A percentile compares a stretch with the other conserved stretches of the same genome.
These are phyloP conservation scores for Limnephilus marmoratus DNA, from an alignment of 2,888 invertebrate genomes.

Conservation along the genomic window DNA sequence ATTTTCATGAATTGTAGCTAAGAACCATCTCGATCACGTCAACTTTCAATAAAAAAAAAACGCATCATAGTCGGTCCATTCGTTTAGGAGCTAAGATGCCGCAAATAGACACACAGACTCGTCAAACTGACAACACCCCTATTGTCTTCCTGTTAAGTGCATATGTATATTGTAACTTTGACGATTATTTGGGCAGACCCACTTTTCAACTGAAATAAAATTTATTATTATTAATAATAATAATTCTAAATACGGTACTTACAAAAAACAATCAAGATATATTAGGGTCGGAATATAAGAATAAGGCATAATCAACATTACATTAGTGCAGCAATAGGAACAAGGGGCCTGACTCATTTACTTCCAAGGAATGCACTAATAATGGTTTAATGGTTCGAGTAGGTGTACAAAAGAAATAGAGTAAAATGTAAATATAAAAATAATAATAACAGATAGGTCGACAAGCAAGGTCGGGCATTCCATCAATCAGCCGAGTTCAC, in stretches of 20 bases:
- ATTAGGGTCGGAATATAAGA: neutral
- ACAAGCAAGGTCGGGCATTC: constrained; percentile 20
- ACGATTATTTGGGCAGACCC: too few species aligned
- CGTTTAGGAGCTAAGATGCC: too few species aligned
- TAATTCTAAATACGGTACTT: neutral
- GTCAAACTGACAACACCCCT: too few species aligned
- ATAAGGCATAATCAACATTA: constrained; percentile 5
- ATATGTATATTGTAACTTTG: too few species aligned
- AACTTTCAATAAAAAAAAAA: too few species aligned
- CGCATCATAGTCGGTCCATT: too few species aligned
- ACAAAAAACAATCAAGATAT: neutral
- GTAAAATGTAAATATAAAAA: neutral
- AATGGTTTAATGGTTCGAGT: neutral
- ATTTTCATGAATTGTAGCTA: too few species aligned
- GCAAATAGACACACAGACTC: too few species aligned
- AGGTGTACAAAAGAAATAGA: constrained; percentile 20
- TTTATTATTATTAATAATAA: neutral
- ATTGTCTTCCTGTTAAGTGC: too few species aligned
- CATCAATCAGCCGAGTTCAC: constrained; percentile 40
- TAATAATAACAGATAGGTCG: neutral
- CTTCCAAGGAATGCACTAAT: neutral
- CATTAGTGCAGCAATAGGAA: neutral
- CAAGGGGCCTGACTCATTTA: neutral
- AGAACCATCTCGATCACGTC: too few species aligned
- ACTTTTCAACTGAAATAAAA: neutral